Conservation (phyloP, 2,888 invertebrate genomes). For the Zygogramma bicolorata region DNA sequence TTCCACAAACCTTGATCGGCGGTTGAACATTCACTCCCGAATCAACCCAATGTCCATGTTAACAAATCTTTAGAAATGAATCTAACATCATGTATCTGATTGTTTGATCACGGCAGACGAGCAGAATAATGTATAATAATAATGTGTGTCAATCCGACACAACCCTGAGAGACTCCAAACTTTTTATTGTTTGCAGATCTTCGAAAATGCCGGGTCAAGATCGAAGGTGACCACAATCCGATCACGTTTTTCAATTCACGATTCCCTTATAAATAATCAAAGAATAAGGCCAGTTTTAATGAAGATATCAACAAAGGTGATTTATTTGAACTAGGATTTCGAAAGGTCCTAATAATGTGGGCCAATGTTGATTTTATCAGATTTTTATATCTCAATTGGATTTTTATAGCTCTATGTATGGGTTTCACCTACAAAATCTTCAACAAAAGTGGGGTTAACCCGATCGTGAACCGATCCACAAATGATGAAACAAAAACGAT, state of each 20-base stretch:
- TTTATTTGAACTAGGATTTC: not conserved
- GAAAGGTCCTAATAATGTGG: not conserved
- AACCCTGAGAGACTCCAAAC: constrained; percentile 11
- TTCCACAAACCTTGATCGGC: not conserved
- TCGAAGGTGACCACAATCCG: constrained; percentile 13
- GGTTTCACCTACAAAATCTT: too few relatives aligned
- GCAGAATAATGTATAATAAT: too few relatives aligned
- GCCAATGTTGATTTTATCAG: not conserved
- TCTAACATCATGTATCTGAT: not conserved
- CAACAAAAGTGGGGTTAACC: too few relatives aligned
- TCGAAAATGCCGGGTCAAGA: constrained; percentile 20
- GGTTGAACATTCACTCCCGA: not conserved
- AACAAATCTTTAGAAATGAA: not conserved
- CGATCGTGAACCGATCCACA: too few relatives aligned
- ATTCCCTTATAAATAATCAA: constrained; percentile 4
- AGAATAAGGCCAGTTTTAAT: not conserved
- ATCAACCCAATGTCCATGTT: not conserved
- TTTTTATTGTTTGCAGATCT: constrained; percentile 23
- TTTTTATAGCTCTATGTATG: not conserved
- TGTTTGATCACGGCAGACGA: constrained; percentile 5
- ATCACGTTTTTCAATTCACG: constrained; percentile 5
- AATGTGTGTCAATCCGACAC: constrained; percentile 19
- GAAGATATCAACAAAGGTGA: not conserved
- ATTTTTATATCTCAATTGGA: not conserved
- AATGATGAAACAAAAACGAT: too few relatives aligned